These are phyloP conservation scores for Morphnarchus princeps DNA, from an alignment of 2,113 vertebrate species.

Conservation along the genomic window DNA sequence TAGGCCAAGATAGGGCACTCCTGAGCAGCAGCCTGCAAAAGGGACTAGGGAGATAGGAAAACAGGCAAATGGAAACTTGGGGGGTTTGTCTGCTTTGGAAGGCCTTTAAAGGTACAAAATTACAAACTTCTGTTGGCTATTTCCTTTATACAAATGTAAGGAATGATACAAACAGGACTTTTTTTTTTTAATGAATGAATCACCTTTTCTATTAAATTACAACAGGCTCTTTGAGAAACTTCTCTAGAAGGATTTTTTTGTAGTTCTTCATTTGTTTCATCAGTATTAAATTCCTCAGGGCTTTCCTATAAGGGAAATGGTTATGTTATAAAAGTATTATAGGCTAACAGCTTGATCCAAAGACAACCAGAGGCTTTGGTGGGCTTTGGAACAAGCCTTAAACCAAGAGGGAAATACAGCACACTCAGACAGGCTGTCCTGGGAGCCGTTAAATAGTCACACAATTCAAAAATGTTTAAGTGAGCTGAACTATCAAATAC, in stretches of 20 bases:
- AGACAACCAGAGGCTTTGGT: constrained; percentile 23
- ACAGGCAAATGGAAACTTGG: background rate
- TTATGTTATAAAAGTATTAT: constrained; percentile 18
- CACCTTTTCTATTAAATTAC: background rate
- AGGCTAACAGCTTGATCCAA: background rate
- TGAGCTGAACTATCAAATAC: background rate
- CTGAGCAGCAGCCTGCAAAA: background rate
- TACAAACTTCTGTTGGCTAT: background rate
- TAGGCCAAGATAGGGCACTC: background rate
- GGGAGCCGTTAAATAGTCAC: background rate
- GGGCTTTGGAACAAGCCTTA: constrained; percentile 15
- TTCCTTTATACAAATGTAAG: background rate
- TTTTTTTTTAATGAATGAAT: background rate
- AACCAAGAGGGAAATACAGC: background rate
- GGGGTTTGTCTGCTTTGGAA: background rate
- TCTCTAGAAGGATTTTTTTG: background rate
- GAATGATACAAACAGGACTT: background rate
- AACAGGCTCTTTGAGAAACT: background rate
- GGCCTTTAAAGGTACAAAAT: background rate
- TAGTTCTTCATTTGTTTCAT: background rate
- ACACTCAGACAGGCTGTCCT: background rate
- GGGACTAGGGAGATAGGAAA: background rate
- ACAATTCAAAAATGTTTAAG: background rate
- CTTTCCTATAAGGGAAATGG: constrained; percentile 10
- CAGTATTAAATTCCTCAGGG: background rate